Evolutionary conservation across 2,888 invertebrate genomes (phyloP).

Genomic region (Gymnosoma rotundatum): DNA sequence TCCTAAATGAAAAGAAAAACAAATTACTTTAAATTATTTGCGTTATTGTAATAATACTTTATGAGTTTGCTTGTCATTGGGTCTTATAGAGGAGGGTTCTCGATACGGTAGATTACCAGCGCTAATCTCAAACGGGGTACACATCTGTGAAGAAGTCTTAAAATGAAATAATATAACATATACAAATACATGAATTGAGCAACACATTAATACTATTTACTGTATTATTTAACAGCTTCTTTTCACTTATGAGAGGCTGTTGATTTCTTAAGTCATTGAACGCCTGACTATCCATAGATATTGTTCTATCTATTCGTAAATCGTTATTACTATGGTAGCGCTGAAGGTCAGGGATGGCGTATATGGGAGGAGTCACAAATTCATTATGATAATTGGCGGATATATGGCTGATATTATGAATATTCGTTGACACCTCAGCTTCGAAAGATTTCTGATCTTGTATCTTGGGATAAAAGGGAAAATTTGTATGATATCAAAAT

Average conservation of each 20-base stretch:
- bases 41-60: slow-evolving; percentile 36
- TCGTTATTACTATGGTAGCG: slow-evolving; percentile 83
- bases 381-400: slow-evolving; percentile 73
- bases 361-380: slow-evolving; percentile 70
- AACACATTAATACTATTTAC: not conserved
- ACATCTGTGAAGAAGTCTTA: slow-evolving; percentile 67
- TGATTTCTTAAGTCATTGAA: slow-evolving; percentile 71
- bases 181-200: not conserved
- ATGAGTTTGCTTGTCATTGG: slow-evolving; percentile 63
- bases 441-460: slow-evolving; percentile 62
- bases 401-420: slow-evolving; percentile 72
- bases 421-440: slow-evolving; percentile 62
- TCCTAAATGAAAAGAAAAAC: slow-evolving; percentile 83
- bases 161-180: slow-evolving; percentile 38
- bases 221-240: slow-evolving; percentile 75
- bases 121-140: slow-evolving; percentile 63
- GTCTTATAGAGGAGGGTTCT: slow-evolving; percentile 40
- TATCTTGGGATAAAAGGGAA: slow-evolving; percentile 36
- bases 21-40: not conserved
- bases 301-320: slow-evolving; percentile 81
- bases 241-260: slow-evolving; percentile 75
- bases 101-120: slow-evolving; percentile 63
- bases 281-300: slow-evolving; percentile 68
- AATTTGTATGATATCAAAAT: slow-evolving; percentile 76
- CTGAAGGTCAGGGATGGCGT: slow-evolving; percentile 74